These are phyloP conservation scores for Biston stratarius DNA, from an alignment of 2,888 invertebrate genomes.

Conservation along the genomic window DNA sequence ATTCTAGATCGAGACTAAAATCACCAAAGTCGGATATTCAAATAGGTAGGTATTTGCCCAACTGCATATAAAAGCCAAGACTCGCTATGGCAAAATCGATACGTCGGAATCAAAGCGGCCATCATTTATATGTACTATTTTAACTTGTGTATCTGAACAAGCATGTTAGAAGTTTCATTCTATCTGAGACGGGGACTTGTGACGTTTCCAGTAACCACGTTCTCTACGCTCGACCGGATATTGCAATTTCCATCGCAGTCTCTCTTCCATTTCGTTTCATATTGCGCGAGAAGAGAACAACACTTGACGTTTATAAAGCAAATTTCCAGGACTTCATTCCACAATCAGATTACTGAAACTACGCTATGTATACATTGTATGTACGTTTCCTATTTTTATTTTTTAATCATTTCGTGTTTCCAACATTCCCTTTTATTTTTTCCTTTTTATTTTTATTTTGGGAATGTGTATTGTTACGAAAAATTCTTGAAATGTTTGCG, in stretches of 20 bases:
- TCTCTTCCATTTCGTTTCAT: conserved; percentile 74
- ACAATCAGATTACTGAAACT: conserved; percentile 43
- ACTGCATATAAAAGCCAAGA: too few relatives aligned
- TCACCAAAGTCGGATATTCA: too few relatives aligned
- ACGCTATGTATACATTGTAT: conserved; percentile 6
- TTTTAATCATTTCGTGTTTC: conserved; percentile 24
- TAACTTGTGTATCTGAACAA: too few relatives aligned
- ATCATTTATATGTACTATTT: background rate
- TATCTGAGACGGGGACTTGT: conserved; percentile 2
- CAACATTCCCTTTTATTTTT: too few relatives aligned
- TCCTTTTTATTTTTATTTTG: too few relatives aligned
- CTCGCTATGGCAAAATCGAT: too few relatives aligned
- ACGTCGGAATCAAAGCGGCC: too few relatives aligned
- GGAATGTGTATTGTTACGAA: conserved; percentile 25
- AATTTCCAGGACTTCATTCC: conserved; percentile 50
- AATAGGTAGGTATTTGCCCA: too few relatives aligned
- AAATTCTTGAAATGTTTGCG: conserved; percentile 38
- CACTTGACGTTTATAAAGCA: conserved; percentile 66
- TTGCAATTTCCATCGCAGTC: conserved; percentile 78
- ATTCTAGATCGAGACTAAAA: too few relatives aligned
- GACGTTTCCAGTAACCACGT: conserved; percentile 53
- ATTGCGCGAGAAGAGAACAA: conserved; percentile 64
- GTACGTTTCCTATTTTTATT: conserved; percentile 13
- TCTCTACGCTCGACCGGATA: conserved; percentile 64
- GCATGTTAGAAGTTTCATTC: background rate